Evolutionary conservation across 2,888 invertebrate genomes (phyloP), one percentile per base, ranked within the genome.

Genomic region (Drepana falcataria): DNA sequence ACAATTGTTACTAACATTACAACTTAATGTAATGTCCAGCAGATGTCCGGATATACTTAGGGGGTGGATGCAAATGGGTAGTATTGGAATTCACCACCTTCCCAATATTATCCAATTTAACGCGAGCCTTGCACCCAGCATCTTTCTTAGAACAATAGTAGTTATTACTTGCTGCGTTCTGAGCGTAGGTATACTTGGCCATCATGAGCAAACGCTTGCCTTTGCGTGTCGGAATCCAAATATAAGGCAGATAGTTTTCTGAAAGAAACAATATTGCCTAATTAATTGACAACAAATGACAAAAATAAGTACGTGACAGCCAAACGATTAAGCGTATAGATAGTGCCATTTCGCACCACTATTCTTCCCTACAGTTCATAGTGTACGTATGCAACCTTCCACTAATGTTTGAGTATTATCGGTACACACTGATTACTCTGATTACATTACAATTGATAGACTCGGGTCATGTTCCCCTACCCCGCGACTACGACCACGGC

Each of bases 21-120:
- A 44, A 3, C 44, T 63, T 66, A n/a, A 61, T 21, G 54, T 63
- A 78, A 2, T 55, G 37, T n/a, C 77, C 75, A 53, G 40, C 44
- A 2, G 63, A 35, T 1, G 68, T 67, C 33, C 64, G 52, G 35
- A 69, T 41, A 53, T 75, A 77, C 1, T 58, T 66, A 0, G 74
- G 78, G 1, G 75, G 76, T 3, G 56, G 59, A 48, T 80, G 80
- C 3, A 53, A 62, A 53, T 80, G 79, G 0, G 49, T 51, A 9
- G 49, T 33, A 2, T 51, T 33, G 4, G 48, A 37, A 0, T 48
- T 53, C 2, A 51, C n/a, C 6, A 65, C 48, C 1, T 9, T 49
- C 0, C 62, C 59, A 4, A 44, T 7, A 3, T 53, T 57, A n/a
- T 57, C 54, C 3, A 73, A 56, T 33, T 63, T 65, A 1, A 74